Conservation (phyloP, 2,797 vertebrate species). For the Valencia hispanica region DNA sequence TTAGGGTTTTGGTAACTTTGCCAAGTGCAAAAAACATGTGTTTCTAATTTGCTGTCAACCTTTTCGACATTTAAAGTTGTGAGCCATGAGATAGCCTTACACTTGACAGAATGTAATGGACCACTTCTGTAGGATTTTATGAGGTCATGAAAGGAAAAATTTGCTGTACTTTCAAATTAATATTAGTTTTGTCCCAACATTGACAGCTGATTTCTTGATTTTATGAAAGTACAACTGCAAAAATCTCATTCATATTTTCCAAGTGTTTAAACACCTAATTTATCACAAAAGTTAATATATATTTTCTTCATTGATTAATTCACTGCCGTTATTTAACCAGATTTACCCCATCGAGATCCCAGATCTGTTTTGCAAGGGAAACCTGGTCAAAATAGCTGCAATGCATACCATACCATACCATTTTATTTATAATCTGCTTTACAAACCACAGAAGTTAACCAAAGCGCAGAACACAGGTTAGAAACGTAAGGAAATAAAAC, state of each 20-base stretch:
- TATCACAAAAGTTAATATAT: not conserved
- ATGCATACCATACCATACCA: too few species aligned
- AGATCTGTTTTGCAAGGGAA: not conserved
- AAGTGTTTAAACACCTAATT: not conserved
- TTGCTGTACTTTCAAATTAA: not conserved
- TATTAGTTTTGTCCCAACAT: not conserved
- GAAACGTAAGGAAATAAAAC: too few species aligned
- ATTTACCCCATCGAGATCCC: not conserved
- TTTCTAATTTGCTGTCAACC: not conserved
- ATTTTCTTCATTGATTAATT: not conserved
- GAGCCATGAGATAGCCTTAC: slow-evolving; percentile 6
- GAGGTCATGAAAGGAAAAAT: not conserved
- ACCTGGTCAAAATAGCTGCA: not conserved
- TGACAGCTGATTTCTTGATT: too few species aligned
- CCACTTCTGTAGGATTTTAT: not conserved
- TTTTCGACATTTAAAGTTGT: slow-evolving; percentile 29
- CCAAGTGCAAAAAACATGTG: slow-evolving; percentile 17
- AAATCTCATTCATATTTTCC: too few species aligned
- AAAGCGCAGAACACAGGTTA: too few species aligned
- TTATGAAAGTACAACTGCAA: too few species aligned
- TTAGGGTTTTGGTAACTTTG: slow-evolving; percentile 3
- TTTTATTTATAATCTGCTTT: too few species aligned
- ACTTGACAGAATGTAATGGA: not conserved
- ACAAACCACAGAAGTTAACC: too few species aligned
- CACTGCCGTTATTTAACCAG: not conserved